These are phyloP conservation scores for Megaustenia siamemsis DNA, from an alignment of 2,888 invertebrate genomes.

Conservation along the genomic window DNA sequence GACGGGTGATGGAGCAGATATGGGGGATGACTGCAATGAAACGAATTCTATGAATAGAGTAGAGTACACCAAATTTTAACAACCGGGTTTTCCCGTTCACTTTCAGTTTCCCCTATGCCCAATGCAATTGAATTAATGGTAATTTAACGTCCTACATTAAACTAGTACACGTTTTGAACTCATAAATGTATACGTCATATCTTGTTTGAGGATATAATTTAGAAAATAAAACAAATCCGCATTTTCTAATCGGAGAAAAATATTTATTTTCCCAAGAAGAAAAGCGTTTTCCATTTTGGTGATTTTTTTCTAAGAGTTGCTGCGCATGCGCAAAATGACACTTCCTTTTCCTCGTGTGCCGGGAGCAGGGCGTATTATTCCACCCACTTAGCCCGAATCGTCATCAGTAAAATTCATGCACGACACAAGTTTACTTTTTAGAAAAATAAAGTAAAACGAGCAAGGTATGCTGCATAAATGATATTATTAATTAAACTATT, in stretches of 20 bases:
- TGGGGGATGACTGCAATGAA: too few relatives aligned
- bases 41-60: too few relatives aligned
- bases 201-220: too few relatives aligned
- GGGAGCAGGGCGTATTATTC: constrained; percentile 60
- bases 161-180: too few relatives aligned
- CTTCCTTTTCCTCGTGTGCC: constrained; percentile 63
- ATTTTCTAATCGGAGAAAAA: neutral
- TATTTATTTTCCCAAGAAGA: constrained; percentile 14
- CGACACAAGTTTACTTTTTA: neutral
- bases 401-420: constrained; percentile 29
- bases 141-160: too few relatives aligned
- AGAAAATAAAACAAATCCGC: too few relatives aligned
- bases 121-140: too few relatives aligned
- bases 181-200: too few relatives aligned
- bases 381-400: constrained; percentile 43
- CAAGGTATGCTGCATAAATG: neutral
- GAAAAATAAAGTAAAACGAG: neutral
- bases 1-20: too few relatives aligned
- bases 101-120: too few relatives aligned
- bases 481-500: neutral
- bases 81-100: too few relatives aligned
- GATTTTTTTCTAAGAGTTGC: constrained; percentile 7
- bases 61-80: too few relatives aligned
- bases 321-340: constrained; percentile 58
- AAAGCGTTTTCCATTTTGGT: constrained; percentile 50